These are phyloP conservation scores for Pseudonaja textilis DNA, from an alignment of 2,113 vertebrate genomes.

Conservation along the genomic window DNA sequence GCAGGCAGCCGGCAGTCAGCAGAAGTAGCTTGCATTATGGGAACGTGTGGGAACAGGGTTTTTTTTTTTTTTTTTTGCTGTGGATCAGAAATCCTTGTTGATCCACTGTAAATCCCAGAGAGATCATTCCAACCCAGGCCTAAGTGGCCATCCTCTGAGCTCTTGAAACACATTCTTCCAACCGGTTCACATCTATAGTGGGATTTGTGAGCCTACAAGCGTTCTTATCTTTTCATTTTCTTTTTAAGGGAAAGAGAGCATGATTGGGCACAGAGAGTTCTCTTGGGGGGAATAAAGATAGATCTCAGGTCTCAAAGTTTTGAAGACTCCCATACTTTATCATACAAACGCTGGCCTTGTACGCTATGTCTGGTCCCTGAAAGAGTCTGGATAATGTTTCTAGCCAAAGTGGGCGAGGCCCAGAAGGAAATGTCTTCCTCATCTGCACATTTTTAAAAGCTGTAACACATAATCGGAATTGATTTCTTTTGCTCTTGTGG, in stretches of 20 bases:
- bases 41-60: neutral
- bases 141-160: neutral
- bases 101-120: neutral
- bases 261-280: neutral
- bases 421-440: neutral
- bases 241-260: neutral
- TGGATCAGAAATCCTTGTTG: neutral
- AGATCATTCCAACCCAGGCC: neutral
- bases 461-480: neutral
- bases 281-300: neutral
- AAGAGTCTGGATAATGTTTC: neutral
- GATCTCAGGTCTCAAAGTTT: neutral
- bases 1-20: too few relatives aligned
- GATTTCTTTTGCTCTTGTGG: neutral
- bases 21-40: too few relatives aligned
- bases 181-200: neutral
- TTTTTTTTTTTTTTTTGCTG: neutral
- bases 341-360: neutral
- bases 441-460: neutral
- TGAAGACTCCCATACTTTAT: neutral
- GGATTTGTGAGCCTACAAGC: neutral
- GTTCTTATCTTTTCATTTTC: neutral
- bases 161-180: neutral
- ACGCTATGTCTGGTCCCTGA: neutral
- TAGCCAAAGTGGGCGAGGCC: neutral